Base-by-base conservation (phyloP, 1,140 invertebrate genomes). In the Ceratoteleas bidentatus region DNA sequence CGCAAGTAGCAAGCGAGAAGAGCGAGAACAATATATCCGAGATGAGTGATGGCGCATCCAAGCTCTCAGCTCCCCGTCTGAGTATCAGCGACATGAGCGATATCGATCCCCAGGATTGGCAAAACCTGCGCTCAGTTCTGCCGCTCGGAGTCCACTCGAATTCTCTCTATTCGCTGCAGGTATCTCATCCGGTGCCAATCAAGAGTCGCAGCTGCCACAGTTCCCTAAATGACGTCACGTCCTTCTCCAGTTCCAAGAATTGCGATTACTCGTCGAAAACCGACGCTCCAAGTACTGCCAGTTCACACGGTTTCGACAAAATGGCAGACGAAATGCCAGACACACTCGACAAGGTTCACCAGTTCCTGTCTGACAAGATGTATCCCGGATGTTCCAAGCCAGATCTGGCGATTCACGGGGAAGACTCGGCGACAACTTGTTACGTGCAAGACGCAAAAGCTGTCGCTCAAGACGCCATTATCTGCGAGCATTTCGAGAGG, bases 1-100 rank as follows among this genome's bases (percentile, higher is more conserved):
- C 94, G 0, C 92, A 94, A 83, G 93, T 95, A 62, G 85, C 81
- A 7, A 91, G 88, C 43, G 90, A 91, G 54, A 87, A 81, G 11
- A 90, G 89, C 50, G 90, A 91, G 69, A 87, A 90, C 54, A 88
- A 91, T 84, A 74, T 91, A 32, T 87, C 89, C 0, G 90, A 91
- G 57, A 87, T 91, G 36, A 86, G 86, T 33, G 89, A 91, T 33
- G 86, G 73, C 11, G 52, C 16, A 0, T 78, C 75, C 13, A 78
- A 78, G 14, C 2, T 40, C 0, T 56, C 53, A 2, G 65, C 33
- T 0, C 58, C 65, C 0, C 52, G 65, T 0, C 9, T 78, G 15
- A 86, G 77, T 14, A 43, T 68, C 5, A 85, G 81, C 47, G 86
- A 87, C 13, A 36, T 66, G 6, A 72, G 73, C 4, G 66, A 81